phyloP scores from a whole-genome alignment of 2,888 invertebrate species.

The Tillus elongatus region DNA sequence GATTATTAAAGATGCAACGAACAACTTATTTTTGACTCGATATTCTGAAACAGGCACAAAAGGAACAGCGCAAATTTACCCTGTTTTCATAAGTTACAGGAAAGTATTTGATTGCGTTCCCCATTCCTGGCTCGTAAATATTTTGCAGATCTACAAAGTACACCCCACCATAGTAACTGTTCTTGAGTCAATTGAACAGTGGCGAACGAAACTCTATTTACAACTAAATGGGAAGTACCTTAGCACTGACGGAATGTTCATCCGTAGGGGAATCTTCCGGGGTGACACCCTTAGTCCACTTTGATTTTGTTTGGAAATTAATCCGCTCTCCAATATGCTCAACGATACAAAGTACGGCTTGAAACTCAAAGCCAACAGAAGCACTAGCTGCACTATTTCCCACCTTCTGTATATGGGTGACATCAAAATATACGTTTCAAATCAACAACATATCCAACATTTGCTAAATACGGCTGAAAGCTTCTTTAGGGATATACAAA shows the following conservation, averaged over 20 bases:
- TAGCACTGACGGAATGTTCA: constrained; percentile 7
- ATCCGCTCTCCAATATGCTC: constrained; percentile 13
- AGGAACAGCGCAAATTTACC: too few relatives aligned
- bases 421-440: neutral
- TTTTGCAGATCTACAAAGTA: too few relatives aligned
- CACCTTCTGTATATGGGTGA: neutral
- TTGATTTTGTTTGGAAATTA: constrained; percentile 15
- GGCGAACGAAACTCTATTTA: too few relatives aligned
- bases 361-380: neutral
- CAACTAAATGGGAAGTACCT: too few relatives aligned
- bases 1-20: too few relatives aligned
- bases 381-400: neutral
- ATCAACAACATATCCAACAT: neutral
- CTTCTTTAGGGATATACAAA: neutral
- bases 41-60: too few relatives aligned
- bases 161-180: too few relatives aligned
- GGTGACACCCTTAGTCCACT: constrained; percentile 16
- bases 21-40: too few relatives aligned
- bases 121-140: too few relatives aligned
- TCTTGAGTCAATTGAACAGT: too few relatives aligned
- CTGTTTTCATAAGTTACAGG: too few relatives aligned
- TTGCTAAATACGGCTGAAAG: neutral
- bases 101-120: too few relatives aligned
- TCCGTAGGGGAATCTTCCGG: constrained; percentile 15
- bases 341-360: constrained; percentile 9